Evolutionary conservation across 1,140 invertebrate genomes (phyloP).

Genomic region (Leptinotarsa lineolata): DNA sequence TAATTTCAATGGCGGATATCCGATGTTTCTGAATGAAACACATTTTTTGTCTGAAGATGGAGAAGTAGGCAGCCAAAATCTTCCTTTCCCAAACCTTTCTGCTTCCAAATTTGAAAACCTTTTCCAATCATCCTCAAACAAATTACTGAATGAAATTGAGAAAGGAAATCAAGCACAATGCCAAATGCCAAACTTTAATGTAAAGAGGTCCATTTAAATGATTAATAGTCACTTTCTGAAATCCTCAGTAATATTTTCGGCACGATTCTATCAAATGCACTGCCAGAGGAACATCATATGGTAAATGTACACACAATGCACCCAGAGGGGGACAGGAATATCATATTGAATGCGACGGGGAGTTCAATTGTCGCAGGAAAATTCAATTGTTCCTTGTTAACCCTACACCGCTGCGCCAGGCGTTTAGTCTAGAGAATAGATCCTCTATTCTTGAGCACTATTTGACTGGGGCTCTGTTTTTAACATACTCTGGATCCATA

Average conservation of each 20-base stretch:
- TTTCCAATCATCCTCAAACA: too few relatives aligned
- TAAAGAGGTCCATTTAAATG: slow-evolving; percentile 38
- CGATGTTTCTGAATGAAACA: too few relatives aligned
- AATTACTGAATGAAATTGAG: too few relatives aligned
- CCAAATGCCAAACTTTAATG: neutral
- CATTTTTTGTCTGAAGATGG: too few relatives aligned
- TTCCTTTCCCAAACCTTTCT: too few relatives aligned
- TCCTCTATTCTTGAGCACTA: slow-evolving; percentile 23
- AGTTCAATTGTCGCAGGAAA: slow-evolving; percentile 51
- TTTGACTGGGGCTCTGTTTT: slow-evolving; percentile 38
- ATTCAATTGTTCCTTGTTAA: slow-evolving; percentile 56
- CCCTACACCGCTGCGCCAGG: slow-evolving; percentile 49
- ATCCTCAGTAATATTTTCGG: slow-evolving; percentile 32
- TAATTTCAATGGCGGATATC: too few relatives aligned
- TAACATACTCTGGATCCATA: slow-evolving; percentile 48
- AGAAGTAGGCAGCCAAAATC: too few relatives aligned
- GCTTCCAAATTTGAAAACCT: too few relatives aligned
- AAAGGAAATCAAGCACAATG: neutral
- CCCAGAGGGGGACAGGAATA: slow-evolving; percentile 46
- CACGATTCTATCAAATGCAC: slow-evolving; percentile 40
- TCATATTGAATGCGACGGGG: slow-evolving; percentile 51
- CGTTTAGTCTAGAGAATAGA: neutral
- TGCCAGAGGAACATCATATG: slow-evolving; percentile 50
- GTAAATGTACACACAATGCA: slow-evolving; percentile 51
- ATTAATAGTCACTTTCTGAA: slow-evolving; percentile 38